A percentile compares a stretch with the other conserved stretches of the same genome.
phyloP scores from a whole-genome alignment of 2,113 vertebrate species.

The Suncus etruscus region DNA sequence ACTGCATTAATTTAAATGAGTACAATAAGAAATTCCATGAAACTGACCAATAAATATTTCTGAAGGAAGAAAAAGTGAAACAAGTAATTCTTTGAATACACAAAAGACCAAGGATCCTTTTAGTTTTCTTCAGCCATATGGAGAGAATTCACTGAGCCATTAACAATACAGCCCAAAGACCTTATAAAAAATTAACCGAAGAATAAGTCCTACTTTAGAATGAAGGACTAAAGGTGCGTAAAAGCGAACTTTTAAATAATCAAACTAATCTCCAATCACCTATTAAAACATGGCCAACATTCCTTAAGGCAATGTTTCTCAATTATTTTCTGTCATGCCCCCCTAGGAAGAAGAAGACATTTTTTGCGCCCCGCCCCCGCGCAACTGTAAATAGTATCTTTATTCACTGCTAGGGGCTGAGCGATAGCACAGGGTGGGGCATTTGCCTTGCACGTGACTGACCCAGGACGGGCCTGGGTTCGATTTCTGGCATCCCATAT shows the following conservation, averaged over 20 bases:
- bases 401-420: no score
- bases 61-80: conserved; percentile 29
- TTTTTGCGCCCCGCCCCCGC: no score
- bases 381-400: no score
- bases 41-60: not conserved
- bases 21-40: not conserved
- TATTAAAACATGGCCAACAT: conserved; percentile 36
- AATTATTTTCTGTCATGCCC: no score
- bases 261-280: conserved; percentile 6
- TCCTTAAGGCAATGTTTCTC: conserved; percentile 54
- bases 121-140: not conserved
- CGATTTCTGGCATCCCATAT: no score
- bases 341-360: no score
- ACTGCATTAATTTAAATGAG: not conserved
- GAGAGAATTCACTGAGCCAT: not conserved
- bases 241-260: conserved; percentile 31
- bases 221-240: not conserved
- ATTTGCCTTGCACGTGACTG: no score
- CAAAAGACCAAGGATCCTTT: not conserved
- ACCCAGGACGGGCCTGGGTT: no score
- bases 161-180: not conserved
- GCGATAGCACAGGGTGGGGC: no score
- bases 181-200: conserved; percentile 20
- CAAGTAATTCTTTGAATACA: conserved; percentile 12
- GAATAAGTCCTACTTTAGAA: not conserved